phyloP scores from a whole-genome alignment of 2,113 vertebrate species.

The Dipodomys spectabilis region DNA sequence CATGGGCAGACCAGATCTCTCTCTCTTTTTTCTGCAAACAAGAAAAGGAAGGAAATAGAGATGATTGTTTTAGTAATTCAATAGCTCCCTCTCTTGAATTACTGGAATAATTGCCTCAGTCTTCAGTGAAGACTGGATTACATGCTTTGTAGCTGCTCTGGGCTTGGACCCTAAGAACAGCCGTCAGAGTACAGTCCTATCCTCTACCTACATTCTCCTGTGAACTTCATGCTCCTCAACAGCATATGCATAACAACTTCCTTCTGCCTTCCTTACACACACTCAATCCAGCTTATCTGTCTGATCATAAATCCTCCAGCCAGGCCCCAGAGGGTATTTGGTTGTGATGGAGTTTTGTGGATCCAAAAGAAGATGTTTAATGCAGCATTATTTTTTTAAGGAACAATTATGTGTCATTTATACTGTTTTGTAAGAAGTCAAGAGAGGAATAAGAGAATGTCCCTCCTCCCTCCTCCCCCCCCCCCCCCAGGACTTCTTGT shows the following conservation, averaged over 20 bases:
- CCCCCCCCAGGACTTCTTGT: neutral
- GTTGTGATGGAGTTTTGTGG: neutral
- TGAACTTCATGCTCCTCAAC: neutral
- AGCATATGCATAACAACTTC: neutral
- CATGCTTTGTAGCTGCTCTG: constrained; percentile 14
- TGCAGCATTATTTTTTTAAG: neutral
- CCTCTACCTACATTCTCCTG: neutral
- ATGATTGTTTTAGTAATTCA: constrained; percentile 57
- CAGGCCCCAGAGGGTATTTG: neutral
- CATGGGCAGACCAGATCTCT: neutral
- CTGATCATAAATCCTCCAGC: constrained; percentile 30
- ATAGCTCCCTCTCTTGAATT: constrained; percentile 28
- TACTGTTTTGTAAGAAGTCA: constrained; percentile 23
- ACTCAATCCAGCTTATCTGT: constrained; percentile 4
- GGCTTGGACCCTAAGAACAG: neutral
- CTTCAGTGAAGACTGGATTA: neutral
- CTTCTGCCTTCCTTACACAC: constrained; percentile 14
- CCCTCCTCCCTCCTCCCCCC: too few species aligned
- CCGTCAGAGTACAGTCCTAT: neutral
- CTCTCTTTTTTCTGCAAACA: neutral
- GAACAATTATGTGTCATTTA: neutral
- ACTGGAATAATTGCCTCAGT: constrained; percentile 31
- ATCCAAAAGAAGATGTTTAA: constrained; percentile 9
- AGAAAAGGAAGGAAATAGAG: constrained; percentile 41
- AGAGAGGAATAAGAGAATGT: neutral